These are phyloP conservation scores for Ceratosolen solmsi DNA, from an alignment of 1,140 invertebrate species.

Conservation along the genomic window DNA sequence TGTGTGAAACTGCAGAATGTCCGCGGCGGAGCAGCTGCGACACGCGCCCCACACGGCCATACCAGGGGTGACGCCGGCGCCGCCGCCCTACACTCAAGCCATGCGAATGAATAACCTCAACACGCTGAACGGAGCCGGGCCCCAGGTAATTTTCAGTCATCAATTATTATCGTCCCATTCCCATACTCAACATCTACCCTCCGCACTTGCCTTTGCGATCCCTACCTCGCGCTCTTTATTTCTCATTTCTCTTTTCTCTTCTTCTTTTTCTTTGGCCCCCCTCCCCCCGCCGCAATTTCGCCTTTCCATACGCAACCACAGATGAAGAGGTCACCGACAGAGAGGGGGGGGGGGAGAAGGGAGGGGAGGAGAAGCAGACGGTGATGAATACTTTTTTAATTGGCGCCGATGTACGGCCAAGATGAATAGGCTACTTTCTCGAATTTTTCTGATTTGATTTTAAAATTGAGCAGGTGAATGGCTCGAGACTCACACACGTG, in stretches of 20 bases:
- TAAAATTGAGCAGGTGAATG: background rate
- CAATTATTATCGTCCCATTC: slow-evolving; percentile 38
- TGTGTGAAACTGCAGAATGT: slow-evolving; percentile 66
- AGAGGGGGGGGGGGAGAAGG: background rate
- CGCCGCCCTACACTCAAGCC: slow-evolving; percentile 80
- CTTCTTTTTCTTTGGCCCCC: background rate
- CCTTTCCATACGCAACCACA: no score
- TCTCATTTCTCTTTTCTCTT: no score
- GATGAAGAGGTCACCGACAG: no score
- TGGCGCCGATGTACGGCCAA: slow-evolving; percentile 11
- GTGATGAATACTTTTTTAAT: slow-evolving; percentile 47
- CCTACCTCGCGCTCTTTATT: no score
- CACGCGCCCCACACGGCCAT: slow-evolving; percentile 81
- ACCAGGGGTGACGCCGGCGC: slow-evolving; percentile 84
- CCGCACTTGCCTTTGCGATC: background rate
- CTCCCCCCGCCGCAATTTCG: background rate
- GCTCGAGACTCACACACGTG: no score
- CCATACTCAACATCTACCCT: background rate
- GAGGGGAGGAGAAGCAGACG: background rate
- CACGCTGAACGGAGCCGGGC: slow-evolving; percentile 74
- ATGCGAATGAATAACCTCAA: slow-evolving; percentile 73
- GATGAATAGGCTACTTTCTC: slow-evolving; percentile 4
- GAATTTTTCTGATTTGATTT: background rate
- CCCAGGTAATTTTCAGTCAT: slow-evolving; percentile 68
- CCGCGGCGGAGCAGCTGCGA: slow-evolving; percentile 71